Percentiles rank a stretch among this genome's conserved stretches.
Conservation (phyloP, 2,888 invertebrate species). For the Patella pellucida region DNA sequence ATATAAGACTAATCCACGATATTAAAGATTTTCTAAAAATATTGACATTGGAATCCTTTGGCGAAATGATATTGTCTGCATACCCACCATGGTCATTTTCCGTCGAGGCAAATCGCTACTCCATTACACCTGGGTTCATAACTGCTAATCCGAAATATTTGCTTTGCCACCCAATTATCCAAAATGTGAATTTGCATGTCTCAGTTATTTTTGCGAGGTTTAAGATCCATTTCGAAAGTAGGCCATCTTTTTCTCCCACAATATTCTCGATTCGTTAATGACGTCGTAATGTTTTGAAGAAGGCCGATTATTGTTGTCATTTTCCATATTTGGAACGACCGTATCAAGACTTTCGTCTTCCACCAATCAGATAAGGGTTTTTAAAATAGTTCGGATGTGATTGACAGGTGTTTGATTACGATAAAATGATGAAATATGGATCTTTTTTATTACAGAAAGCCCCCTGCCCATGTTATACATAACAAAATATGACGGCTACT, state of each 20-base stretch:
- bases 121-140: not conserved
- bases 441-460: too few relatives aligned
- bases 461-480: too few relatives aligned
- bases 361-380: slow-evolving; percentile 22
- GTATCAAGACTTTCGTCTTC: slow-evolving; percentile 39
- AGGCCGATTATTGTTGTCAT: slow-evolving; percentile 58
- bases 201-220: not conserved
- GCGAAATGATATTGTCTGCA: slow-evolving; percentile 21
- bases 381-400: not conserved
- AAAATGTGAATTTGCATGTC: slow-evolving; percentile 3
- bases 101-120: slow-evolving; percentile 19
- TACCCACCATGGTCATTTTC: slow-evolving; percentile 42
- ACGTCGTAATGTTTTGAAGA: slow-evolving; percentile 59
- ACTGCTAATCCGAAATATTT: slow-evolving; percentile 1
- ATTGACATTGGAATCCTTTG: slow-evolving; percentile 11
- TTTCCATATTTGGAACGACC: slow-evolving; percentile 58
- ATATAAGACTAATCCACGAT: too few relatives aligned
- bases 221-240: slow-evolving; percentile 36
- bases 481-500: too few relatives aligned
- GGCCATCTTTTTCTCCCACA: slow-evolving; percentile 29
- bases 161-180: not conserved
- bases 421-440: too few relatives aligned
- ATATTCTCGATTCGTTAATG: slow-evolving; percentile 46
- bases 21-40: not conserved
- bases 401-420: slow-evolving; percentile 12